Evolutionary conservation across 2,797 vertebrate species (phyloP).

Genomic region (Sebastes trivittatus): DNA sequence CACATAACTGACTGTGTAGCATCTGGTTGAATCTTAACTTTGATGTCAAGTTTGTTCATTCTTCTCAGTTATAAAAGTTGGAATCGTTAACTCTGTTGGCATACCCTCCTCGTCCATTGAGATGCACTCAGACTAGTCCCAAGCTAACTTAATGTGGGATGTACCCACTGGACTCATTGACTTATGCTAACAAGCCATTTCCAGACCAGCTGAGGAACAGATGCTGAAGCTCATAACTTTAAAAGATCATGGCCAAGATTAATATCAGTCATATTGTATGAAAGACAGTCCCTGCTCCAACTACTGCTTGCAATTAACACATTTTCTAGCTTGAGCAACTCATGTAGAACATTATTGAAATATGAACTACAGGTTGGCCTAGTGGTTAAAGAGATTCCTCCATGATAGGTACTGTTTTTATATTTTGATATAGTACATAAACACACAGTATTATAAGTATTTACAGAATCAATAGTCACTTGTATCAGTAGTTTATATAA

Average conservation of each 20-base stretch:
- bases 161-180: not conserved
- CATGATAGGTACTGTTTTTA: not conserved
- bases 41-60: not conserved
- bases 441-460: not conserved
- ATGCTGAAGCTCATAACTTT: constrained; percentile 4
- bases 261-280: not conserved
- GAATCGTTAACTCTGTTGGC: not conserved
- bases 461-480: not conserved
- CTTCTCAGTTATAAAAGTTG: not conserved
- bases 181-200: constrained; percentile 32
- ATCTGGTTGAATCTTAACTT: not conserved
- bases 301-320: not conserved
- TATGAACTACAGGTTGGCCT: not conserved
- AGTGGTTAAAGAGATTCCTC: not conserved
- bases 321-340: not conserved
- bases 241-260: not conserved
- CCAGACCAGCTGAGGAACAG: constrained; percentile 26
- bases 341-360: not conserved
- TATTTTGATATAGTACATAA: not conserved
- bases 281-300: not conserved
- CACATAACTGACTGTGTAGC: not conserved
- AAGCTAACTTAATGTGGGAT: constrained; percentile 6
- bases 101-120: not conserved
- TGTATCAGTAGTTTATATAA: not conserved
- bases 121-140: not conserved